Evolutionary conservation across 2,113 vertebrate species (phyloP), one percentile per base, ranked within the genome.

Genomic region (Lota lota): DNA sequence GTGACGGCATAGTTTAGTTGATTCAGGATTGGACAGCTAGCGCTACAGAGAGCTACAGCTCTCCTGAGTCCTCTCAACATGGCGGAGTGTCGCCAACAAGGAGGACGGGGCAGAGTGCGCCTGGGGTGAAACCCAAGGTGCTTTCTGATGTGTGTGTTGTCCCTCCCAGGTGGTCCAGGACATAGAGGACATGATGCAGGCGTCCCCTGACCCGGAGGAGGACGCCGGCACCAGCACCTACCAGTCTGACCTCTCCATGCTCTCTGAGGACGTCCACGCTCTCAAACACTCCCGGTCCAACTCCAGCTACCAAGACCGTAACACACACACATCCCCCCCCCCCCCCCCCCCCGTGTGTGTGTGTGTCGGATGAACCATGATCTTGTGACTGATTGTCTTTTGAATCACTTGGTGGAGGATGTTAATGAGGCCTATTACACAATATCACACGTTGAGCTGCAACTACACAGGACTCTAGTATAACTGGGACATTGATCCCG

Each of bases 121-220:
- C n/a, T n/a, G n/a, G n/a, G n/a, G n/a, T n/a, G 4, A 54, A 51
- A 54, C 14, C 7, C 2, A 57, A 28, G 6, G 28, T 2, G 4
- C 6, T 28, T 28, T 33, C 4, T 33, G 7, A 6, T 28, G 22
- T 60, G 14, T 33, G 33, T 50, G 60, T 54, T 47, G 51, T 21
- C 54, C 15, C 10, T 3, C 64, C 19, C 15, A 98, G 96, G 96
- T 98, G 72, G 97, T 98, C 64, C 95, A 98, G 92, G 96, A 98
- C 90, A 97, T 98, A 40, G 96, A 98, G 74, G 96, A 98, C 89
- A 97, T 98, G 94, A 98, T 98, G 96, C 95, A 98, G 79, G 95
- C 98, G 77, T 98, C 96, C 0, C 96, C 96, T 5, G 96, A 98
- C 81, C 94, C 93, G 1, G 96, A 98, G 63, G 95, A 97, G 0